Conservation (phyloP, 1,140 invertebrate species). For the Rhynchophorus ferrugineus region DNA sequence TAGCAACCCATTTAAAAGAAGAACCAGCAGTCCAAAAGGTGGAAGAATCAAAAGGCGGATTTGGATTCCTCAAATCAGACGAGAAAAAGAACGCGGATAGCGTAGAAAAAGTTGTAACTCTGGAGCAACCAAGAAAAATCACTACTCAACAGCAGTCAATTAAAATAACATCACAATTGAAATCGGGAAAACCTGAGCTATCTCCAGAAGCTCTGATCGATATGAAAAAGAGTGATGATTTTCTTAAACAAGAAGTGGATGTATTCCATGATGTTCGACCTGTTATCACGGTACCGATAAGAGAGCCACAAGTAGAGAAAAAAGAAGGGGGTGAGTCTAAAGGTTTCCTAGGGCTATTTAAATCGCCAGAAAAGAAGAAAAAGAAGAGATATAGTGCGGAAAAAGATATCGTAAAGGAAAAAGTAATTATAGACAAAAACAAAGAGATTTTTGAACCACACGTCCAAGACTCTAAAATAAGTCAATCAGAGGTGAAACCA, state of each 20-base stretch:
- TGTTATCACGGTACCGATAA: not conserved
- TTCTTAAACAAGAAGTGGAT: slow-evolving; percentile 26
- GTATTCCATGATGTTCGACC: slow-evolving; percentile 27
- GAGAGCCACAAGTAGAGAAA: not conserved
- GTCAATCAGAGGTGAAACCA: slow-evolving; percentile 21
- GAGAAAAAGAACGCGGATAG: slow-evolving; percentile 7
- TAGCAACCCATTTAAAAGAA: not conserved
- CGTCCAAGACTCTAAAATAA: slow-evolving; percentile 17
- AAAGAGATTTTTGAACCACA: too few relatives aligned
- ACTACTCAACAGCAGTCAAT: slow-evolving; percentile 2
- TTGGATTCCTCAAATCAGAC: slow-evolving; percentile 11
- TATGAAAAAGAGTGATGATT: slow-evolving; percentile 22
- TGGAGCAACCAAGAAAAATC: slow-evolving; percentile 5
- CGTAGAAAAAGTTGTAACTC: not conserved
- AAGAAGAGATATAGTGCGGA: slow-evolving; percentile 9
- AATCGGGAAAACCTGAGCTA: slow-evolving; percentile 8
- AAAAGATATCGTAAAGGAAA: slow-evolving; percentile 6
- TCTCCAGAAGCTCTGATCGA: slow-evolving; percentile 20
- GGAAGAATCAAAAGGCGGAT: slow-evolving; percentile 8
- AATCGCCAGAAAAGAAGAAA: slow-evolving; percentile 10
- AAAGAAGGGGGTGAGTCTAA: slow-evolving; percentile 5
- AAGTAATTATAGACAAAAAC: slow-evolving; percentile 18
- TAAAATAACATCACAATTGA: too few relatives aligned
- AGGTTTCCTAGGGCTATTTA: not conserved
- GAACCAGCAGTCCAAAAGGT: too few relatives aligned